Conservation (phyloP, 2,888 invertebrate genomes). For the Oligia fasciuncula region DNA sequence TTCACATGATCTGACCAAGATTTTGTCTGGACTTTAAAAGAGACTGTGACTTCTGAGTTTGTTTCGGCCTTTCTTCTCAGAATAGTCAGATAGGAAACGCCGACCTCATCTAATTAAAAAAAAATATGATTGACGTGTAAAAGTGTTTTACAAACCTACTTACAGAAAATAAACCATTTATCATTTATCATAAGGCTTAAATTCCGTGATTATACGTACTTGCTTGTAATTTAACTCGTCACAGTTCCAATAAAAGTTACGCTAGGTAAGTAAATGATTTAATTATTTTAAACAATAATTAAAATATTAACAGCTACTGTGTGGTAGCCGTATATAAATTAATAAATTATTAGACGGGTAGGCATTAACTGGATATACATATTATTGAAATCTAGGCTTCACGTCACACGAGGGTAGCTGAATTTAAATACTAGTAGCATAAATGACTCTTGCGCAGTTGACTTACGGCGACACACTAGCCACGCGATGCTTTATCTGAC, state of each 20-base stretch:
- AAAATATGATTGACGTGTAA: too few relatives aligned
- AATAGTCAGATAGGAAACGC: too few relatives aligned
- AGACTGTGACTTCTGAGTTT: too few relatives aligned
- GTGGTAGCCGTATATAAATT: not conserved
- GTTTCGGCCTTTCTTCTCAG: too few relatives aligned
- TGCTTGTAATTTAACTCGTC: not conserved
- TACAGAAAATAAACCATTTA: too few relatives aligned
- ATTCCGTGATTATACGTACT: not conserved
- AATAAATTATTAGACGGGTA: not conserved
- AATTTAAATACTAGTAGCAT: not conserved
- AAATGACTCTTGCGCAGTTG: not conserved
- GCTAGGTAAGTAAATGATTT: not conserved
- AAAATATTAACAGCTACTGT: constrained; percentile 10
- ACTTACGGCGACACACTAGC: not conserved
- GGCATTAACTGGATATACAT: not conserved
- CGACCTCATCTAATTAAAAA: too few relatives aligned
- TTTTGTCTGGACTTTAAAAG: too few relatives aligned
- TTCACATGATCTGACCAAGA: too few relatives aligned
- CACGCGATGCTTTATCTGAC: not conserved
- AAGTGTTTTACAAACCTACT: too few relatives aligned
- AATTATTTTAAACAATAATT: not conserved
- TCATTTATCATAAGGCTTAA: not conserved
- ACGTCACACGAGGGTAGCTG: not conserved
- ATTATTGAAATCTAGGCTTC: not conserved
- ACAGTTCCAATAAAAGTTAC: not conserved